Conservation (phyloP, 2,888 invertebrate genomes). For the Oasisia sp. region DNA sequence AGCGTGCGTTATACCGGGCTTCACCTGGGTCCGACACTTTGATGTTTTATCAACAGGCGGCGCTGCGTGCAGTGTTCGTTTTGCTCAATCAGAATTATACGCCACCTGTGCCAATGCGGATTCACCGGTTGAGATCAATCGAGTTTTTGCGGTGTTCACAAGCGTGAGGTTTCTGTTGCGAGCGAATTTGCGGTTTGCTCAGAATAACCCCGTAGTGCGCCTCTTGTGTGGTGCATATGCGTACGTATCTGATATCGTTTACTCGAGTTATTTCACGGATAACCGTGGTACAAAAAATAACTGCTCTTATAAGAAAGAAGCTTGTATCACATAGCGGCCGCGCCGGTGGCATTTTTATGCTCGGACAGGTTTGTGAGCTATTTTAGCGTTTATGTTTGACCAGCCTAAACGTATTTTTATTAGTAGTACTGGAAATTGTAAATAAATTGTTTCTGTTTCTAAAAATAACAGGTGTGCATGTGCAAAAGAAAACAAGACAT, state of each 20-base stretch:
- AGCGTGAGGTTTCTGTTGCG: neutral
- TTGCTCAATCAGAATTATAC: neutral
- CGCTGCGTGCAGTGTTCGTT: neutral
- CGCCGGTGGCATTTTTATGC: neutral
- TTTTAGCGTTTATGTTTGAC: neutral
- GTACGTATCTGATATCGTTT: neutral
- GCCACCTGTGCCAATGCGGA: conserved; percentile 3
- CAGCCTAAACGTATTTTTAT: neutral
- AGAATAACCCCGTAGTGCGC: neutral
- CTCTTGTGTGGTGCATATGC: neutral
- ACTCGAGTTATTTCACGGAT: neutral
- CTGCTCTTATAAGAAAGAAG: neutral
- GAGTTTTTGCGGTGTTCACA: neutral
- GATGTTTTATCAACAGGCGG: conserved; percentile 8
- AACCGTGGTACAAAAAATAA: neutral
- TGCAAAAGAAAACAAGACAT: too few relatives aligned
- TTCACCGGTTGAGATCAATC: neutral
- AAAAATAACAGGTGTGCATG: neutral
- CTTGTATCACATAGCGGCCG: neutral
- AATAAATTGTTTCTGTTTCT: neutral
- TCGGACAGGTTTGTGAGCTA: neutral
- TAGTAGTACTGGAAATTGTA: neutral
- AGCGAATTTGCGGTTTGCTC: neutral
- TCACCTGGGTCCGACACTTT: neutral
- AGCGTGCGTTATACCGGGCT: neutral